phyloP scores from a whole-genome alignment of 2,113 vertebrate genomes.

The Ranitomeya imitator region DNA sequence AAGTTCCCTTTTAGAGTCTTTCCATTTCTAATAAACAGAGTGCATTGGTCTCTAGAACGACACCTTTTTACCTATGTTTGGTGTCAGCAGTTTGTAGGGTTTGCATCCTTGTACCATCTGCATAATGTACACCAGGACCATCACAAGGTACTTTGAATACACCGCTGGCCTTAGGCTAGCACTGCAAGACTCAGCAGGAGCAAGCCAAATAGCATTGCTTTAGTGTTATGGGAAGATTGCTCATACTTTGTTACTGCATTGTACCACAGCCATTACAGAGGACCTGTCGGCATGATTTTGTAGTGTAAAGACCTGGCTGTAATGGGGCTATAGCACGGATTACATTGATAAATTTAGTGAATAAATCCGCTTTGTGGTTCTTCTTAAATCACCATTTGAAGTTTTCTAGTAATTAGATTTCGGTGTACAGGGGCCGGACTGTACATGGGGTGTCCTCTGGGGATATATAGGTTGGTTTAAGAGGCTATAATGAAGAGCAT shows the following conservation, averaged over 20 bases:
- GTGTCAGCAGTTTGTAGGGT: background rate
- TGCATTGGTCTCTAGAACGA: background rate
- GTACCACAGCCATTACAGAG: background rate
- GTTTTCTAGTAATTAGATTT: too few species aligned
- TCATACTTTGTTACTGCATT: background rate
- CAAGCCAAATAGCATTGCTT: background rate
- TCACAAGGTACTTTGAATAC: background rate
- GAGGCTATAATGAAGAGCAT: too few species aligned
- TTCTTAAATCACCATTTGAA: too few species aligned
- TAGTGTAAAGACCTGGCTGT: too few species aligned
- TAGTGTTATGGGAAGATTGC: background rate
- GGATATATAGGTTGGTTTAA: too few species aligned
- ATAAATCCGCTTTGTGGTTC: too few species aligned
- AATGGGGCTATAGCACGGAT: too few species aligned
- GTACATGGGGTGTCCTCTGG: too few species aligned
- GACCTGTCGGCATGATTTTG: too few species aligned
- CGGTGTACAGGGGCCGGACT: too few species aligned
- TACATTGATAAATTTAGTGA: too few species aligned
- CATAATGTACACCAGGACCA: background rate
- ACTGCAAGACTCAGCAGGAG: background rate
- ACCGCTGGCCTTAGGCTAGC: background rate
- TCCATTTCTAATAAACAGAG: background rate
- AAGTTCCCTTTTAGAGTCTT: background rate
- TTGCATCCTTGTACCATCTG: background rate
- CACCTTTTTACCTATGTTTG: background rate